Conservation (phyloP, 2,113 vertebrate species). For the Hiodon tergisus region DNA sequence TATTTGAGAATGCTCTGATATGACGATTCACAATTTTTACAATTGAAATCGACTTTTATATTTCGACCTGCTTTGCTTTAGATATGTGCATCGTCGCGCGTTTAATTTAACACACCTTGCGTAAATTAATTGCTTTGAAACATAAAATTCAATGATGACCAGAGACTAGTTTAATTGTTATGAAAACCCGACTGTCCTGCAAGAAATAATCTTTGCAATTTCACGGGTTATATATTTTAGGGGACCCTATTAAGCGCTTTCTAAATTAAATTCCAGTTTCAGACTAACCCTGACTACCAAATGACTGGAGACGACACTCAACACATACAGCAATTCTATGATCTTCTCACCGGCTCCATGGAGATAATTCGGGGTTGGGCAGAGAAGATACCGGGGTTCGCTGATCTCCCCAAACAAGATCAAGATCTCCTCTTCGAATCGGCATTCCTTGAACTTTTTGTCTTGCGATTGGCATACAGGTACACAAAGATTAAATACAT, state of each 20-base stretch:
- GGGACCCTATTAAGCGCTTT: conserved; percentile 85
- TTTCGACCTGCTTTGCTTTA: neutral
- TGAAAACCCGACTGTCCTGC: conserved; percentile 62
- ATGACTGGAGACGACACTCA: conserved; percentile 95
- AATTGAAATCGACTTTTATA: neutral
- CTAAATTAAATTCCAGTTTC: conserved; percentile 92
- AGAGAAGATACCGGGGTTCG: conserved; percentile 91
- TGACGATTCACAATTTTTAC: neutral
- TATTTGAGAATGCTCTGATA: neutral
- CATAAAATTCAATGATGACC: conserved; percentile 72
- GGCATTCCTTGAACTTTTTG: conserved; percentile 95
- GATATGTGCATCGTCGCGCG: conserved; percentile 28
- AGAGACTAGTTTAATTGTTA: conserved; percentile 75
- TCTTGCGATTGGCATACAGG: conserved; percentile 94
- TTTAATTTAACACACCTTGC: conserved; percentile 58
- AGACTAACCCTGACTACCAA: conserved; percentile 97
- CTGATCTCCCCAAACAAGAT: conserved; percentile 85
- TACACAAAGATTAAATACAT: conserved; percentile 43
- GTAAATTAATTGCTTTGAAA: conserved; percentile 73
- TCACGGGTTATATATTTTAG: conserved; percentile 90
- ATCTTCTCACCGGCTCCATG: conserved; percentile 98
- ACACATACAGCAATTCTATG: conserved; percentile 99
- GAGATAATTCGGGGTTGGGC: conserved; percentile 99
- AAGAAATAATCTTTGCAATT: conserved; percentile 76
- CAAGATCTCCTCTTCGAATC: conserved; percentile 97